phyloP scores from a whole-genome alignment of 2,797 vertebrate species.

The Peromyscus melanophrys region DNA sequence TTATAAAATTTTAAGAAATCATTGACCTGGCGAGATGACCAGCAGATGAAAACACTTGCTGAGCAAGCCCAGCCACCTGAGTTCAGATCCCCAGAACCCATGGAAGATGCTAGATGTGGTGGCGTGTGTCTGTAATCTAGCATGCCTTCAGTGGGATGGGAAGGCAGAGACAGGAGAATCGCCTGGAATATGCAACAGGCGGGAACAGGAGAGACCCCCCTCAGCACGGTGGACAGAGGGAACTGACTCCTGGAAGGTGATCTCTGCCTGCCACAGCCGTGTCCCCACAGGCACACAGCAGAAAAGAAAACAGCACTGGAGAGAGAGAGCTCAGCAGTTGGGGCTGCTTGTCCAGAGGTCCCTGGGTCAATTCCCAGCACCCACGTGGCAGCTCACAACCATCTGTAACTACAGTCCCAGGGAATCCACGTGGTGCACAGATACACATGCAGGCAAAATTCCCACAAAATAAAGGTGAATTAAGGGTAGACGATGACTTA shows the following conservation, averaged over 20 bases:
- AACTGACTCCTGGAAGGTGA: not conserved
- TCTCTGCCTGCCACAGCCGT: not conserved
- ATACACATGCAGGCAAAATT: not conserved
- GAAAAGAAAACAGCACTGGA: no score
- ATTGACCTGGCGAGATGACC: not conserved
- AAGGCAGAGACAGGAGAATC: no score
- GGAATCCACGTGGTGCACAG: no score
- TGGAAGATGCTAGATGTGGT: no score
- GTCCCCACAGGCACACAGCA: not conserved
- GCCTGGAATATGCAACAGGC: not conserved
- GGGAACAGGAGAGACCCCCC: not conserved
- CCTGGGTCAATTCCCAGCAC: no score
- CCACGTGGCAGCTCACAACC: not conserved
- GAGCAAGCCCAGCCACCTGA: not conserved
- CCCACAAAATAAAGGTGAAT: not conserved
- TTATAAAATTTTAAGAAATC: not conserved
- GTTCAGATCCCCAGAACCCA: not conserved
- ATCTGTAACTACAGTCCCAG: not conserved
- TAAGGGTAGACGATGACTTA: not conserved
- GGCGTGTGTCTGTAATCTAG: no score
- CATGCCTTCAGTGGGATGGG: no score
- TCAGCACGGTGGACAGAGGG: not conserved
- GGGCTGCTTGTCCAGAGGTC: no score
- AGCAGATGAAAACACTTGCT: no score
- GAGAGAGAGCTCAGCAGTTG: no score